These are phyloP conservation scores for Halichoeres trimaculatus DNA, from an alignment of 2,113 vertebrate species.

Conservation along the genomic window DNA sequence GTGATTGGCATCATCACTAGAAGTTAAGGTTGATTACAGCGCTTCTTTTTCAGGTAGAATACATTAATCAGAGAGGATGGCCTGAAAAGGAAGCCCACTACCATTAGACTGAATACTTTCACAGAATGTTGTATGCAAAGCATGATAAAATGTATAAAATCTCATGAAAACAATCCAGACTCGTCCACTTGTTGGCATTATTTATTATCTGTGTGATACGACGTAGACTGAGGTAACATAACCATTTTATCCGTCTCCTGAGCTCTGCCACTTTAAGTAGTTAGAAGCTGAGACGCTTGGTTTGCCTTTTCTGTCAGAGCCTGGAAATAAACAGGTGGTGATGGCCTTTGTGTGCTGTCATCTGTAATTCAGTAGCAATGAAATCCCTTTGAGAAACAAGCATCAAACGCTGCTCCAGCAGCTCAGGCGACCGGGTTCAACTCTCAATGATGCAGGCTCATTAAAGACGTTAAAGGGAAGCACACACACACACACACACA, in stretches of 20 bases:
- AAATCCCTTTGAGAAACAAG: constrained; percentile 43
- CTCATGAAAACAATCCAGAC: background rate
- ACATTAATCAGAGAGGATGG: background rate
- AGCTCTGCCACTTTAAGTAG: constrained; percentile 33
- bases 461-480: constrained; percentile 2
- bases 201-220: background rate
- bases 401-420: constrained; percentile 49
- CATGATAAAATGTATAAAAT: background rate
- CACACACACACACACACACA: constrained; percentile 15
- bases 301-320: constrained; percentile 61
- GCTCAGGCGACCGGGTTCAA: constrained; percentile 29
- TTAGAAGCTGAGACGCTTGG: constrained; percentile 43
- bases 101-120: background rate
- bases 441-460: constrained; percentile 15
- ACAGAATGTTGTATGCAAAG: background rate
- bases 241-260: constrained; percentile 15
- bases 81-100: background rate
- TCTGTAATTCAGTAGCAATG: constrained; percentile 36
- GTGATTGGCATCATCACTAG: too few species aligned
- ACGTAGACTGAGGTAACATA: constrained; percentile 19
- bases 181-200: constrained; percentile 34
- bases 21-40: background rate
- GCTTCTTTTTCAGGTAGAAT: background rate
- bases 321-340: constrained; percentile 42
- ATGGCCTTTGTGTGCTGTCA: constrained; percentile 60